phyloP scores from a whole-genome alignment of 2,888 invertebrate genomes.

The Drosophila villosipedis region DNA sequence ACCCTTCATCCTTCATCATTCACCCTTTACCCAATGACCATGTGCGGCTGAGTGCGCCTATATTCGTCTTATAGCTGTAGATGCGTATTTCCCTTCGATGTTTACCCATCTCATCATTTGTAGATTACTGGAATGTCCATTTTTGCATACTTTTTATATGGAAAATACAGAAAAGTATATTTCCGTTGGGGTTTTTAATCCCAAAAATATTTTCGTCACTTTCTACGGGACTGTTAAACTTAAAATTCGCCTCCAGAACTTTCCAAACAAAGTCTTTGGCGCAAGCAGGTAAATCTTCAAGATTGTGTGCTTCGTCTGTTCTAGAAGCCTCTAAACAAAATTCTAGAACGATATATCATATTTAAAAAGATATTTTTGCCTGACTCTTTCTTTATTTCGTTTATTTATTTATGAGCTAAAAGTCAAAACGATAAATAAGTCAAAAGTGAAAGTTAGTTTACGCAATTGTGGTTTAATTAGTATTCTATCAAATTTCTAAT shows the following conservation, averaged over 20 bases:
- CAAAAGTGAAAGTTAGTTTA: background rate
- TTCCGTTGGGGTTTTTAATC: background rate
- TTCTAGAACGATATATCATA: background rate
- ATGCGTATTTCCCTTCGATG: conserved; percentile 13
- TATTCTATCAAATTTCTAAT: background rate
- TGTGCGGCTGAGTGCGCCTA: background rate
- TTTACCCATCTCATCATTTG: conserved; percentile 9
- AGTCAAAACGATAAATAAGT: background rate
- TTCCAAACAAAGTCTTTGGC: background rate
- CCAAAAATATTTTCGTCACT: background rate
- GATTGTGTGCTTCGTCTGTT: background rate
- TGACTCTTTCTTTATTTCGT: background rate
- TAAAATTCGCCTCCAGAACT: background rate
- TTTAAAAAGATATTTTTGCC: background rate
- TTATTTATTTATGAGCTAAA: background rate
- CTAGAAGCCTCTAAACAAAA: background rate
- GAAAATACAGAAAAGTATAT: background rate
- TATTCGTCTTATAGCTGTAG: background rate
- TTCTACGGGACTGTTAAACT: background rate
- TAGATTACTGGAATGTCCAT: conserved; percentile 1
- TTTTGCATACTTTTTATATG: background rate
- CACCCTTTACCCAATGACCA: background rate
- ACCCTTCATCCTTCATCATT: background rate
- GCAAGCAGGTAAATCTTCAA: background rate
- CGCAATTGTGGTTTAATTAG: background rate